Percentiles rank a stretch among this genome's conserved stretches.
phyloP scores from a whole-genome alignment of 2,797 vertebrate species.

The Myotis vivesi region DNA sequence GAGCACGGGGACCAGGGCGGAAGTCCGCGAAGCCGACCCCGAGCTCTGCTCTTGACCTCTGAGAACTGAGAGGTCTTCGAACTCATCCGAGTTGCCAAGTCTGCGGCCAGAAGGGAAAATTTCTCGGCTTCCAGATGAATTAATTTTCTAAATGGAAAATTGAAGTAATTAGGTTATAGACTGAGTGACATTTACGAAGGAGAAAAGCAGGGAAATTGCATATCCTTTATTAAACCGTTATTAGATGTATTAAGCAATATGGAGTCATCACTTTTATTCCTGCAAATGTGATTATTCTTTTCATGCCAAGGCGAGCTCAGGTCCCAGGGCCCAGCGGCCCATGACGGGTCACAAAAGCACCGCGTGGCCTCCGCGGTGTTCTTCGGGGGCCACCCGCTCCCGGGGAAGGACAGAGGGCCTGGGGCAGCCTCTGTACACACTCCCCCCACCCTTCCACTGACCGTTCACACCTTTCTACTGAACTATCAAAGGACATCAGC shows the following conservation, averaged over 20 bases:
- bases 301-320: constrained; percentile 41
- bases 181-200: constrained; percentile 81
- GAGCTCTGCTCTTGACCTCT: constrained; percentile 36
- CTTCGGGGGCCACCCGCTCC: background rate
- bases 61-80: constrained; percentile 23
- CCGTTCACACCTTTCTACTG: background rate
- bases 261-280: constrained; percentile 79
- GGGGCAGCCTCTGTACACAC: background rate
- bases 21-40: constrained; percentile 25
- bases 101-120: constrained; percentile 63
- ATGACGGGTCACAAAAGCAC: background rate
- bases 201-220: constrained; percentile 75
- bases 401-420: rapidly evolving
- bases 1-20: background rate
- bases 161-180: constrained; percentile 81
- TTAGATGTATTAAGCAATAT: constrained; percentile 72
- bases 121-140: constrained; percentile 72
- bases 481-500: background rate
- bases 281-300: constrained; percentile 75
- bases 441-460: too few species aligned
- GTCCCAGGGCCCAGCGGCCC: constrained; percentile 15
- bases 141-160: constrained; percentile 81
- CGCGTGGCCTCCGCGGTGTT: rapidly evolving
- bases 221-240: constrained; percentile 75
- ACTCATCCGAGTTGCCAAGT: background rate